Evolutionary conservation across 1,140 invertebrate species (phyloP), one percentile per base, ranked within the genome.

Genomic region (Polypedilum vanderplanki): DNA sequence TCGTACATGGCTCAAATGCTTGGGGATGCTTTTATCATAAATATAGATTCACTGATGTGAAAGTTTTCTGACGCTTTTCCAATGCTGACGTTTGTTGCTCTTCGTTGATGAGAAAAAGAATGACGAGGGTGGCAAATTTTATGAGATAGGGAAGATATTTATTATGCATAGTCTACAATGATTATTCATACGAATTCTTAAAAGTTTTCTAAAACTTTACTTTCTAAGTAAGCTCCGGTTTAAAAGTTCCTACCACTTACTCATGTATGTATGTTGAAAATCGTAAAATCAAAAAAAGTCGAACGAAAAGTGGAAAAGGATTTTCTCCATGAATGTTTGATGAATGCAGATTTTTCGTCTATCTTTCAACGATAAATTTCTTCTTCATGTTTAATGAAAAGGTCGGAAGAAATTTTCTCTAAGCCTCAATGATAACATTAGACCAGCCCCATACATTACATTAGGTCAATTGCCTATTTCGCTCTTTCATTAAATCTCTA

Each of bases 11-110:
- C 15, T 12, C 41, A 46, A 46, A 46, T 46, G 8, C 15, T 46
- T 9, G 8, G 15, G 8, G 41, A 57, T 57, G 46, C 46, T 57
- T 57, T 57, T 57, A 57, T 57, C 46, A 33, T 57, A 57, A 57
- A 57, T 33, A 33, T 57, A 57, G 46, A 57, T 57, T 57, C 46
- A 57, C 9, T 57, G 46, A 57, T 57, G 46, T 57, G 46, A 57
- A 57, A 57, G 46, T 57, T 57, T 57, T 57, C 46, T 57, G 46
- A 57, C 46, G 46, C 46, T 57, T 57, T n/a, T 15, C 5, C 24
- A 33, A 33, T 33, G 24, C 24, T 33, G 24, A 33, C 24, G 7
- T 12, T 57, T 57, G 12, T 57, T 57, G 8, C 12, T 57, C 46
- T 46, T 46, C n/a, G 46, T 57, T 57, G 46, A 4, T 15, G 46